Base-by-base conservation (phyloP, 2,888 invertebrate species). In the Apamea anceps region DNA sequence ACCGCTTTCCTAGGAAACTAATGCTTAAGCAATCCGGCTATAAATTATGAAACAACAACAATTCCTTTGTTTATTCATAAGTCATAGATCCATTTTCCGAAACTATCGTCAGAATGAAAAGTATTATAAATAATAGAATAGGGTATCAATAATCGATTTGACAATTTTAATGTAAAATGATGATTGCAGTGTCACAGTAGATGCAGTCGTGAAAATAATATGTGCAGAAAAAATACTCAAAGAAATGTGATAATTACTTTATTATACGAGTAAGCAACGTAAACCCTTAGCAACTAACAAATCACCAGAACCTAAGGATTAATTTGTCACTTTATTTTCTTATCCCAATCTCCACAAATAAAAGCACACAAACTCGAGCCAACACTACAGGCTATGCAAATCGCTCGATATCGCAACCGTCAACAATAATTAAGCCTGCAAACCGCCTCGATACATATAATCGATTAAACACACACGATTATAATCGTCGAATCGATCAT, bases 401-500 rank as follows among this genome's bases (percentile, higher is more conserved):
- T 87, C 85, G 71, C 72, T 71, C 84, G 82, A 89, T 87, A 90
- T 87, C 87, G 82, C 81, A 86, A 85, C 80, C 85, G 91, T 91
- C 93, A 89, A 90, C 90, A 89, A 91, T 93, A 93, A 93, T 93
- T 92, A 93, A 92, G 91, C 92, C 88, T 82, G 88, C 91, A 92
- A 89, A 88, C 87, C 85, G 84, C 81, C 86, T 86, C 86, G 86
- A 90, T 87, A 91, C 87, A 83, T 89, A 91, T 92, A 93, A 94
- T 93, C 94, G 93, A 93, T 94, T 93, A 91, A 91, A 93, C 91
- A 92, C 91, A 87, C 88, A 89, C 85, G 86, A 93, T 94, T 95
- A 92, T 91, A 93, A 93, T 92, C 92, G 91, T 91, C 91, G 92
- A 92, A 94, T 95, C 94, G 93, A 94, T 94, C 94, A 95, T 94